Conservation (phyloP, 2,888 invertebrate genomes). For the Andrena hattorfiana region DNA sequence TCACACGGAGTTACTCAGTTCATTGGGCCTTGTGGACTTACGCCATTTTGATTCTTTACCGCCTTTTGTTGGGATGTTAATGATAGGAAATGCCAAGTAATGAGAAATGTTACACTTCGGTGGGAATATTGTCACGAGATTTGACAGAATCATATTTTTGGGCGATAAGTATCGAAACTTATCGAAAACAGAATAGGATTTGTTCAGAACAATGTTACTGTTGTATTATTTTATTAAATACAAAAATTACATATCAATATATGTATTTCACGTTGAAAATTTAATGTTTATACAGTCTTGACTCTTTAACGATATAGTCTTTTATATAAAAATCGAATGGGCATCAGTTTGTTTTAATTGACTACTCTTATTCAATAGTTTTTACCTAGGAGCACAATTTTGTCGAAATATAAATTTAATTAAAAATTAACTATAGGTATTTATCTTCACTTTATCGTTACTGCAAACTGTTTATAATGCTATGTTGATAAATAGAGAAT, state of each 20-base stretch:
- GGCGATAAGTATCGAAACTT: too few species aligned
- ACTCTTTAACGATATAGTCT: too few species aligned
- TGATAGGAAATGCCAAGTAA: not conserved
- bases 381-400: not conserved
- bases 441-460: not conserved
- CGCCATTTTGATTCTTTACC: not conserved
- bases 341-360: not conserved
- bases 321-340: too few species aligned
- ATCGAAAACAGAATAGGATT: not conserved
- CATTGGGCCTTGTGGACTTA: not conserved
- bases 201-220: not conserved
- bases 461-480: constrained; percentile 1
- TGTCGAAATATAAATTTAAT: not conserved
- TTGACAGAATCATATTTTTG: too few species aligned
- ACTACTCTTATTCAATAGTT: not conserved
- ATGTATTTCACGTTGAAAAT: not conserved
- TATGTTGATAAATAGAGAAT: constrained; percentile 15
- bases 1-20: too few species aligned
- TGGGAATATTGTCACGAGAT: constrained; percentile 36
- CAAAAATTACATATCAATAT: not conserved
- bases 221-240: not conserved
- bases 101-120: constrained; percentile 18
- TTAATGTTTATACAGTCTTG: too few species aligned
- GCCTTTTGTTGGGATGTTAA: not conserved
- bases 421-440: not conserved